Evolutionary conservation across 2,888 invertebrate genomes (phyloP), one percentile per base, ranked within the genome.

Genomic region (Drosophila maculinotata): DNA sequence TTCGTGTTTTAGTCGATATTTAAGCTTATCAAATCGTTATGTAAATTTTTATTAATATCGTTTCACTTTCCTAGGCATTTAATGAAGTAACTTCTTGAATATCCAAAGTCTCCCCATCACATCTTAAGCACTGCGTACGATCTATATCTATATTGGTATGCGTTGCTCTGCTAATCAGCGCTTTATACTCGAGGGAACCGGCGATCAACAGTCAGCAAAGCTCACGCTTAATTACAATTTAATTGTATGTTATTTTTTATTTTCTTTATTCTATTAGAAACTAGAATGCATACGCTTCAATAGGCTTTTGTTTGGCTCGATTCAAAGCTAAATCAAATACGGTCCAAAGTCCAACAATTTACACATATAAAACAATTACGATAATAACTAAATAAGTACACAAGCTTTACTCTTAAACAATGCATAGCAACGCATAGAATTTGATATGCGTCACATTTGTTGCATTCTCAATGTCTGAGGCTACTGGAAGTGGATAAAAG

Each of bases 341-440:
- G 39, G 35, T 39, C 9, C 69, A 75, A 81, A 83, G 86, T 81
- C 63, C 71, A 51, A 25, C 6, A 20, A 39, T 9, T 28, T 15
- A 9, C 6, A 23, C 14, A 51, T 9, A 25, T 15, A 20, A 14
- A 79, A 59, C 56, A 62, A 67, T 57, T 59, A 66, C 67, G 78
- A 84, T 81, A 81, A 80, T 78, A 67, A 59, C 69, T 57, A 65
- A 54, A 64, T 64, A 69, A 58, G 38, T 20, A 44, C 14, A 41
- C 25, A 45, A 52, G 56, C 54, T 57, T 12, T 30, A 17, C 28
- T 62, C 38, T 38, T 28, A 7, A 47, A 33, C 31, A 59, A 33
- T 26, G 9, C 31, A 30, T 15, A 38, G 31, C 45, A 69, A 65
- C 23, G 15, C 26, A 14, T 3, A n/a, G 9, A 17, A 12, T 42